phyloP scores from a whole-genome alignment of 1,140 invertebrate species.

The Drosophila pseudoobscura region DNA sequence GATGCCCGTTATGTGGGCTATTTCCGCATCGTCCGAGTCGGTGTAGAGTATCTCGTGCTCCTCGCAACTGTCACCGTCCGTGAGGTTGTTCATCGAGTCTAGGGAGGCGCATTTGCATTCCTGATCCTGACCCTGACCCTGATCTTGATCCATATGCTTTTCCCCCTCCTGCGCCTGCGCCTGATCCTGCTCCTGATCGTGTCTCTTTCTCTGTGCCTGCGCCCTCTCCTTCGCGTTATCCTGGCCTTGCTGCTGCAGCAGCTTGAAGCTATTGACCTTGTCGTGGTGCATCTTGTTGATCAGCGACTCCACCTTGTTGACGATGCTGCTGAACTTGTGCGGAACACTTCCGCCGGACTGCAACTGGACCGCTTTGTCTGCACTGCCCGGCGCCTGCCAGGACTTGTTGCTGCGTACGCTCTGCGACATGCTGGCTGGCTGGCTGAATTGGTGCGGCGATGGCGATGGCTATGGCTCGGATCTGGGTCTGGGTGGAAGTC shows the following conservation, averaged over 20 bases:
- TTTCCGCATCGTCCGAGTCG: slow-evolving; percentile 81
- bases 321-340: slow-evolving; percentile 78
- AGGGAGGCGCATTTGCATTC: slow-evolving; percentile 85
- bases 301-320: slow-evolving; percentile 81
- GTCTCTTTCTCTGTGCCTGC: slow-evolving; percentile 1
- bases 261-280: slow-evolving; percentile 68
- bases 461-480: neutral
- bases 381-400: slow-evolving; percentile 32
- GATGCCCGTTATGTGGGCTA: slow-evolving; percentile 80
- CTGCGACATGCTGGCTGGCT: slow-evolving; percentile 54
- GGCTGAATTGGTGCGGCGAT: slow-evolving; percentile 7
- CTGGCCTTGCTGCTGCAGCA: slow-evolving; percentile 57
- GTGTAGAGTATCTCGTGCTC: slow-evolving; percentile 69
- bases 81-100: slow-evolving; percentile 87
- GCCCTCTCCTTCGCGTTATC: neutral
- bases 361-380: slow-evolving; percentile 20
- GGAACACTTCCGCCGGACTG: slow-evolving; percentile 36
- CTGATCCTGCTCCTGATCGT: neutral
- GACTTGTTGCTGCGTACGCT: slow-evolving; percentile 63
- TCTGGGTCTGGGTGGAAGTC: slow-evolving; percentile 1
- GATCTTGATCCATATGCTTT: neutral
- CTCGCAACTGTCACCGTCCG: slow-evolving; percentile 80
- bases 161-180: slow-evolving; percentile 4
- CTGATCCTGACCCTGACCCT: neutral
- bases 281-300: slow-evolving; percentile 82